phyloP scores from a whole-genome alignment of 2,888 invertebrate genomes.

The Spodoptera exigua region DNA sequence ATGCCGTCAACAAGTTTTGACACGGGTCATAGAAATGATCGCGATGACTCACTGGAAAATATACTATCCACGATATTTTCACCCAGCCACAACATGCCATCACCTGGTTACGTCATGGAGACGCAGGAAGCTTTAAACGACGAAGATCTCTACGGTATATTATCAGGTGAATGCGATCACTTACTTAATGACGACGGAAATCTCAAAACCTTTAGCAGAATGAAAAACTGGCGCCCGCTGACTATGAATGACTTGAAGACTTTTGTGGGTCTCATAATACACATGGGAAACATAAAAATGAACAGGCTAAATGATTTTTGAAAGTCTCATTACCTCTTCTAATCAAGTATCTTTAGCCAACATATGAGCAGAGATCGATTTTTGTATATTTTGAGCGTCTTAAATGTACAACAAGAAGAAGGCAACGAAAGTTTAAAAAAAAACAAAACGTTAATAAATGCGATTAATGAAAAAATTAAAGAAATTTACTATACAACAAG shows the following conservation, averaged over 20 bases:
- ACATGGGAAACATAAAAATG: constrained; percentile 19
- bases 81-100: constrained; percentile 13
- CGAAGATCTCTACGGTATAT: constrained; percentile 19
- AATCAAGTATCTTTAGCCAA: constrained; percentile 9
- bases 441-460: constrained; percentile 15
- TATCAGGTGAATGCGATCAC: constrained; percentile 15
- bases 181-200: constrained; percentile 11
- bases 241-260: constrained; percentile 13
- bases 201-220: constrained; percentile 16
- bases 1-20: constrained; percentile 16
- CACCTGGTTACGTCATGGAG: constrained; percentile 13
- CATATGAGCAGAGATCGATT: constrained; percentile 17
- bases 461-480: constrained; percentile 15
- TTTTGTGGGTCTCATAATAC: constrained; percentile 12
- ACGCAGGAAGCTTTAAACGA: constrained; percentile 18
- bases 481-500: constrained; percentile 21
- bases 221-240: constrained; percentile 13
- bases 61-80: constrained; percentile 13
- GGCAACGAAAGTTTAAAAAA: constrained; percentile 26
- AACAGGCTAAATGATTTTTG: constrained; percentile 28
- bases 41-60: constrained; percentile 16
- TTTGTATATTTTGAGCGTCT: constrained; percentile 21
- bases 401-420: constrained; percentile 21
- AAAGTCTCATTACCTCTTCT: constrained; percentile 23
- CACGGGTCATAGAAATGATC: constrained; percentile 11